Evolutionary conservation across 2,888 invertebrate species (phyloP).

Genomic region (Agrenia bidenticulata): DNA sequence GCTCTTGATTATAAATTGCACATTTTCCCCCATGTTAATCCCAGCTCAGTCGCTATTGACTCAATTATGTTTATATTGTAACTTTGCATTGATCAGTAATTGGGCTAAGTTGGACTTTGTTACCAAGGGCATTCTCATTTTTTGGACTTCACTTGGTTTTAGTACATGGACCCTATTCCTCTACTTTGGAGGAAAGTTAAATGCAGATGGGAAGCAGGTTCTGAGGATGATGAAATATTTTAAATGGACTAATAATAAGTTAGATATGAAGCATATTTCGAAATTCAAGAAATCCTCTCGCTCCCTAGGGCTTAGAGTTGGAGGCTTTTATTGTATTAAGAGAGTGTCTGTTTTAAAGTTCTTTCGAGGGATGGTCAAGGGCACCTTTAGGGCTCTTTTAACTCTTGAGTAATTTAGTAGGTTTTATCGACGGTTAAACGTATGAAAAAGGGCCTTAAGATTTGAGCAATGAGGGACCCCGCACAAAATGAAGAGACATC

Average conservation of each 20-base stretch:
- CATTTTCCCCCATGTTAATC: background rate
- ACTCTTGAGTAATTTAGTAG: too few relatives aligned
- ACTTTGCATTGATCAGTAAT: background rate
- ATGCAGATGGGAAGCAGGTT: background rate
- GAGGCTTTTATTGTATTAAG: background rate
- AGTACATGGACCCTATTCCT: background rate
- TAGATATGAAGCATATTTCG: background rate
- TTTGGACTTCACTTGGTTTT: background rate
- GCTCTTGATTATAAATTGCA: background rate
- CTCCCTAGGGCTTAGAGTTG: background rate
- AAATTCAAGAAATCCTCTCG: background rate
- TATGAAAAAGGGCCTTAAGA: too few relatives aligned
- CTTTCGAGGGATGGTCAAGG: background rate
- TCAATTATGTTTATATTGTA: background rate
- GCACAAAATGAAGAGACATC: too few relatives aligned
- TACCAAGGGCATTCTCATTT: background rate
- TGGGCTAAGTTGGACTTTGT: background rate
- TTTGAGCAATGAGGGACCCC: too few relatives aligned
- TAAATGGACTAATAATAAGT: background rate
- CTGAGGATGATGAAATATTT: background rate
- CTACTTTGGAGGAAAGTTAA: background rate
- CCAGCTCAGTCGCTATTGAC: background rate
- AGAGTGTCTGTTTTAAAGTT: conserved; percentile 1
- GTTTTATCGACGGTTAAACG: too few relatives aligned
- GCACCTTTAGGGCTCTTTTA: background rate